Conservation (phyloP, 2,113 vertebrate species). For the Menura novaehollandiae region DNA sequence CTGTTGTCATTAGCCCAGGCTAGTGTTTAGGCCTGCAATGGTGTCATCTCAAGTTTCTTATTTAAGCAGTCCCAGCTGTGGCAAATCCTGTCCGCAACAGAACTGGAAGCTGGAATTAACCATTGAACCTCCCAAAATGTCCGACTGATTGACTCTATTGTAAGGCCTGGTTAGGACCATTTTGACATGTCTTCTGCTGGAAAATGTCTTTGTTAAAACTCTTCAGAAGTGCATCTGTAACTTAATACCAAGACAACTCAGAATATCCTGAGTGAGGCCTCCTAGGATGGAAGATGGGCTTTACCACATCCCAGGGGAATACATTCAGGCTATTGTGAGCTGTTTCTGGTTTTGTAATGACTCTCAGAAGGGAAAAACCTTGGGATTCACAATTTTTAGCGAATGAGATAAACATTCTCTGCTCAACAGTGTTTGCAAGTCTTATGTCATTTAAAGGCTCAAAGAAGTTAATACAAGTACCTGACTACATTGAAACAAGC, state of each 20-base stretch:
- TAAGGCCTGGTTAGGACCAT: neutral
- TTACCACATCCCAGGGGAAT: neutral
- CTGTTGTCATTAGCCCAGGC: neutral
- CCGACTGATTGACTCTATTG: neutral
- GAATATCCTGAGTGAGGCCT: neutral
- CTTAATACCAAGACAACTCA: neutral
- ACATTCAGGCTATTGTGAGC: neutral
- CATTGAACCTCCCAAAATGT: neutral
- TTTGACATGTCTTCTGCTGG: constrained; percentile 14
- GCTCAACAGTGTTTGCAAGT: neutral
- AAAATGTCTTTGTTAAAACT: neutral
- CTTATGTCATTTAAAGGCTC: neutral
- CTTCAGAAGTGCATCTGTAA: neutral
- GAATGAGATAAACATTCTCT: neutral
- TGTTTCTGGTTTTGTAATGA: constrained; percentile 16
- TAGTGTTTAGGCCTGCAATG: neutral
- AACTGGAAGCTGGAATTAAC: constrained; percentile 29
- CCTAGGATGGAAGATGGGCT: neutral
- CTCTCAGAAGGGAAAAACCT: neutral
- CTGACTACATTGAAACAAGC: neutral
- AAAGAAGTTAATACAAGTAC: neutral
- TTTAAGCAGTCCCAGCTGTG: constrained; percentile 45
- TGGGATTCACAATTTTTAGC: neutral
- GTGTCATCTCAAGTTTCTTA: constrained; percentile 45
- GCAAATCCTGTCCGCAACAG: neutral